phyloP scores from a whole-genome alignment of 2,888 invertebrate genomes.

The Plagodis dolabraria region DNA sequence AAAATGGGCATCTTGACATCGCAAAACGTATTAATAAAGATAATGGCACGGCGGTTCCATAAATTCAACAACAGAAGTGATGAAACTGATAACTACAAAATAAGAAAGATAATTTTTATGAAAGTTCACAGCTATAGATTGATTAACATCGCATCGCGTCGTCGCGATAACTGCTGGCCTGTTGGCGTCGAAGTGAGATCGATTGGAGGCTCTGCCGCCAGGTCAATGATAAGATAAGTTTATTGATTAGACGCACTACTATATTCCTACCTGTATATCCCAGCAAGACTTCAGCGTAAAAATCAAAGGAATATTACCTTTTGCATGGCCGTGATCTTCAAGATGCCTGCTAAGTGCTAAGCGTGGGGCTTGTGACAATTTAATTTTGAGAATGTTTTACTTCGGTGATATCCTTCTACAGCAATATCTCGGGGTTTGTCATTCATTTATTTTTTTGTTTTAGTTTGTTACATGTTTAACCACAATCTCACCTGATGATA shows the following conservation, averaged over 20 bases:
- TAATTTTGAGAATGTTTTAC: too few species aligned
- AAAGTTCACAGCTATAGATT: constrained; percentile 29
- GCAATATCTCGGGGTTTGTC: too few species aligned
- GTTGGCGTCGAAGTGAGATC: constrained; percentile 55
- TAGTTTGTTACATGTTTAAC: too few species aligned
- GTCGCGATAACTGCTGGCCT: constrained; percentile 47
- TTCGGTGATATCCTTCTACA: too few species aligned
- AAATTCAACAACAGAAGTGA: constrained; percentile 15
- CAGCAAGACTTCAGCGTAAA: too few species aligned
- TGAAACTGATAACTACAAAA: constrained; percentile 14
- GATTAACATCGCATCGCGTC: constrained; percentile 44
- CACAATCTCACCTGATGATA: too few species aligned
- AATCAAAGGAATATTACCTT: too few species aligned
- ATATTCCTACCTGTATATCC: too few species aligned
- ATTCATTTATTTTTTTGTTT: too few species aligned
- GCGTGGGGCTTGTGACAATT: too few species aligned
- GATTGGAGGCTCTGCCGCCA: constrained; percentile 44
- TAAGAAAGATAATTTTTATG: constrained; percentile 12
- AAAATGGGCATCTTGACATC: not conserved
- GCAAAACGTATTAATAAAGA: constrained; percentile 1
- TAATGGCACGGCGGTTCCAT: constrained; percentile 1
- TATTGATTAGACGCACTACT: constrained; percentile 18
- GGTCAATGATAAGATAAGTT: constrained; percentile 49
- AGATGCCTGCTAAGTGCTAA: too few species aligned
- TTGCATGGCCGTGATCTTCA: too few species aligned